Conservation (phyloP, 2,888 invertebrate species). For the Penaeus monodon region DNA sequence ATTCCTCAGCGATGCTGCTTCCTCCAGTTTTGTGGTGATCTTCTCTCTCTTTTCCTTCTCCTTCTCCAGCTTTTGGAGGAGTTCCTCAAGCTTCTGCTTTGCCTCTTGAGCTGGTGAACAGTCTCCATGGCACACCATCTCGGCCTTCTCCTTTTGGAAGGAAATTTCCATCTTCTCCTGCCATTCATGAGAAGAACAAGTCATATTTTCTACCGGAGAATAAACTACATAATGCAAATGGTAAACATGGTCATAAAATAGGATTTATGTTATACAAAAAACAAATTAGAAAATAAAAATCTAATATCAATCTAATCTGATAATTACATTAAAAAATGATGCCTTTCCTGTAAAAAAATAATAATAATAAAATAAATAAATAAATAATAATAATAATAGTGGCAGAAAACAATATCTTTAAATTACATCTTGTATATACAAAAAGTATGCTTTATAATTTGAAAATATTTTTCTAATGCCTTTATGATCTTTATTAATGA, state of each 20-base stretch:
- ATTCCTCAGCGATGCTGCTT: background rate
- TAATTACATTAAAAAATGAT: too few species aligned
- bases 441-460: too few species aligned
- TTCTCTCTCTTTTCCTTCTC: constrained; percentile 9
- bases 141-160: constrained; percentile 8
- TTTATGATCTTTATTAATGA: background rate
- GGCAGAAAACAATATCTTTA: too few species aligned
- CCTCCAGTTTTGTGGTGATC: background rate
- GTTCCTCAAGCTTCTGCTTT: constrained; percentile 13
- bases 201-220: background rate
- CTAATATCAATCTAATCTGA: too few species aligned
- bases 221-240: background rate
- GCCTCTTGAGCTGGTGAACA: constrained; percentile 22
- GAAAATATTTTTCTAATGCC: background rate
- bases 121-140: constrained; percentile 25
- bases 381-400: too few species aligned
- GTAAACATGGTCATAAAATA: too few species aligned
- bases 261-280: too few species aligned
- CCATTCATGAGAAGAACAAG: too few species aligned
- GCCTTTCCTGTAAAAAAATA: too few species aligned
- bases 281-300: too few species aligned
- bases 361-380: too few species aligned
- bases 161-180: constrained; percentile 5
- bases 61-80: constrained; percentile 2
- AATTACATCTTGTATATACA: too few species aligned